phyloP scores from a whole-genome alignment of 2,888 invertebrate species.

The Dolomedes plantarius region DNA sequence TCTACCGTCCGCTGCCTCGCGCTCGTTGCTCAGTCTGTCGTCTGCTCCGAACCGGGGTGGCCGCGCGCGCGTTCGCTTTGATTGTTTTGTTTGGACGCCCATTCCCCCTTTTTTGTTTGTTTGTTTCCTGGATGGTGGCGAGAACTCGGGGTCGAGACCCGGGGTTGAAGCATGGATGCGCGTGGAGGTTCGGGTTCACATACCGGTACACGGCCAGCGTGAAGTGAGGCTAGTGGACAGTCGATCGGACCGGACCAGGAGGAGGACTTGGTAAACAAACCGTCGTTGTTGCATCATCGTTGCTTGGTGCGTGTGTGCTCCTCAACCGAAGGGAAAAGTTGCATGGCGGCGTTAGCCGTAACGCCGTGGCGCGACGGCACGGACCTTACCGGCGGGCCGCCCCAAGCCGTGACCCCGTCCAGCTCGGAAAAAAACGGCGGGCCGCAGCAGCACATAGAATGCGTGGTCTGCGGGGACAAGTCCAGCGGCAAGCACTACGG shows the following conservation, averaged over 20 bases:
- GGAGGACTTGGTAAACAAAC: neutral
- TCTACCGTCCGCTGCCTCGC: neutral
- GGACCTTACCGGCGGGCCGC: slow-evolving; percentile 71
- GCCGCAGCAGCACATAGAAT: slow-evolving; percentile 90
- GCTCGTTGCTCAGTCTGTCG: slow-evolving; percentile 18
- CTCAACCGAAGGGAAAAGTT: neutral
- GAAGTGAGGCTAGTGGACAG: neutral
- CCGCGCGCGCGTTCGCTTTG: neutral
- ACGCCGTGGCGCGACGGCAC: slow-evolving; percentile 69
- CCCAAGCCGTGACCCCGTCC: slow-evolving; percentile 73
- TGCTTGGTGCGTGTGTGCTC: neutral
- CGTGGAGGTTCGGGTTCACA: neutral
- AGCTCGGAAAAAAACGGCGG: slow-evolving; percentile 74
- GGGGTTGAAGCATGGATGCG: neutral
- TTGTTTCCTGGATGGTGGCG: neutral
- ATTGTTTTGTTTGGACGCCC: neutral
- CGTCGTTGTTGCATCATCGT: neutral
- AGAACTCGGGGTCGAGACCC: neutral
- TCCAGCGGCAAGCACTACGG: slow-evolving; percentile 99
- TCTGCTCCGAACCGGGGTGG: neutral
- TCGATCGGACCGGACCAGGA: neutral
- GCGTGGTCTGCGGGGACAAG: slow-evolving; percentile 99
- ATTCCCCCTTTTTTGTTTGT: neutral
- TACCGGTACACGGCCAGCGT: neutral
- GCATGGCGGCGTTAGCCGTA: slow-evolving; percentile 68